Evolutionary conservation across 2,797 vertebrate species (phyloP).

Genomic region (Orientallactaga sibirica): DNA sequence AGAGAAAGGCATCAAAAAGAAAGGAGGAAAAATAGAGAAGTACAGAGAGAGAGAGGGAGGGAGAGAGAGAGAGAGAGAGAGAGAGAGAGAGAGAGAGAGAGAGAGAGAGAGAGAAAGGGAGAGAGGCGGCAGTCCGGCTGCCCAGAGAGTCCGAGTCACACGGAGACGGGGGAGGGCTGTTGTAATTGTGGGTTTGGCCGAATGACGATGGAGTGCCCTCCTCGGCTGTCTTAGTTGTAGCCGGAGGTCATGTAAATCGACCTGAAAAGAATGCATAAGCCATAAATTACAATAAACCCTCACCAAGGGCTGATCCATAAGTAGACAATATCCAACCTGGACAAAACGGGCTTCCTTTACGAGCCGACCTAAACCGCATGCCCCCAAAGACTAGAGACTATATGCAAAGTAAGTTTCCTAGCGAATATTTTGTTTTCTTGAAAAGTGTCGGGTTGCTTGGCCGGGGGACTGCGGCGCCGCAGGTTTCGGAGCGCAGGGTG

Average conservation of each 20-base stretch:
- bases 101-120: conserved; percentile 10
- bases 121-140: conserved; percentile 67
- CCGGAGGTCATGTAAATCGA: conserved; percentile 96
- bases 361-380: conserved; percentile 85
- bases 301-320: conserved; percentile 92
- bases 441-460: conserved; percentile 79
- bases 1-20: conserved; percentile 39
- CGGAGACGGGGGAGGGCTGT: conserved; percentile 85
- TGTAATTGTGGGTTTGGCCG: conserved; percentile 88
- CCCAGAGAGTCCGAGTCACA: conserved; percentile 84
- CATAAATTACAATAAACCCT: conserved; percentile 97
- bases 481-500: conserved; percentile 61
- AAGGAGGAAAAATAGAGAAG: conserved; percentile 29
- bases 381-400: conserved; percentile 86
- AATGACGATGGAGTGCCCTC: conserved; percentile 90
- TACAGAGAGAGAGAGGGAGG: conserved; percentile 50
- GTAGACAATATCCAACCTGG: conserved; percentile 93
- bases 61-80: conserved; percentile 57
- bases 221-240: conserved; percentile 92
- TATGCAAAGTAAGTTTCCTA: conserved; percentile 90
- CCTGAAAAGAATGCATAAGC: conserved; percentile 97
- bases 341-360: conserved; percentile 92
- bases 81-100: conserved; percentile 67
- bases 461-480: conserved; percentile 54
- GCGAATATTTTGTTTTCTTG: conserved; percentile 87